Evolutionary conservation across 2,888 invertebrate species (phyloP), one percentile per base, ranked within the genome.

Genomic region (Barypeithes pellucidus): DNA sequence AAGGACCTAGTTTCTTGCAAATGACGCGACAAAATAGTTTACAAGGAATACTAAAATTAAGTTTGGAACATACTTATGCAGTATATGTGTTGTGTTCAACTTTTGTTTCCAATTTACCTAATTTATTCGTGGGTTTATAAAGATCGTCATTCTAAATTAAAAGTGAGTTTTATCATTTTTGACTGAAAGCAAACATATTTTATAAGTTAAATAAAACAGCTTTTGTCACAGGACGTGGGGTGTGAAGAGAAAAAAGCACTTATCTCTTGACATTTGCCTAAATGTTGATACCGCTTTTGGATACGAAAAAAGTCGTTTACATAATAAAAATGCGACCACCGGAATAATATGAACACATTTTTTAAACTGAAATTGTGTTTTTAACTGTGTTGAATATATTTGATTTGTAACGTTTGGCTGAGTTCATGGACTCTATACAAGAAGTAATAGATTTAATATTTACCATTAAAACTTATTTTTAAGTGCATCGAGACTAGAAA

Each of bases 271-370:
- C 47, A 18, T 47, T 47, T 47, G 20, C 47, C 47, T 47, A 18
- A 47, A 47, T 47, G 20, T 20, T 16, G 20, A 9, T 47, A 47
- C 47, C 47, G 47, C 47, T 47, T 47, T 39, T 57, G 16, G 54
- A 18, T 16, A 14, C 16, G 33, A 57, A 57, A 54, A 57, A 57
- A 57, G 54, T 33, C 54, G 18, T 57, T 57, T 36, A 57, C 54
- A 57, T 57, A 57, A 57, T 57, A 57, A 57, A 57, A 57, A 57
- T 36, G 54, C 14, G 54, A 9, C 54, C 16, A 57, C 54, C 18
- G 54, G 54, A 57, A 18, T 57, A 16, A 57, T 57, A 57, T 16
- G 33, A 57, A 57, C 14, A 16, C 12, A 18, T 33, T 18, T 16
- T 33, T 57, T 57, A 9, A n/a, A 14, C 33, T 12, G 11, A 57